Conservation (phyloP, 2,797 vertebrate species). For the Babyrousa celebensis region DNA sequence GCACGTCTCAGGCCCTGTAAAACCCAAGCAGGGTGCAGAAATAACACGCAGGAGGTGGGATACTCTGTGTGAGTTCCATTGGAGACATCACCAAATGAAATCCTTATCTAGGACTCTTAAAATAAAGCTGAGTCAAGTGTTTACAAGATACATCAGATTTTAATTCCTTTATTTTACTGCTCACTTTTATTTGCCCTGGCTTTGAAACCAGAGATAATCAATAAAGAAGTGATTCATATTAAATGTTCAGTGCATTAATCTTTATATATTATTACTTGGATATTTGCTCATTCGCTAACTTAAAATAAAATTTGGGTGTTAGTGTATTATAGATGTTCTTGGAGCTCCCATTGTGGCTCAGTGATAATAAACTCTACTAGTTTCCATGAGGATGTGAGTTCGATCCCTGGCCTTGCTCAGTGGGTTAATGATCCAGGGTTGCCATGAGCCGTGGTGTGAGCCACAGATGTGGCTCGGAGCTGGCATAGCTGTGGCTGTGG, state of each 20-base stretch:
- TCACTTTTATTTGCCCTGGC: neutral
- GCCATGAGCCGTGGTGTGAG: too few species aligned
- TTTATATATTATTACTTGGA: neutral
- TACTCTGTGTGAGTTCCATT: neutral
- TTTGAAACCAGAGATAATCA: conserved; percentile 43
- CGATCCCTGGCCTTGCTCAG: too few species aligned
- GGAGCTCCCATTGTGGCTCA: too few species aligned
- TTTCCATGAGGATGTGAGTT: too few species aligned
- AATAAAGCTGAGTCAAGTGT: neutral
- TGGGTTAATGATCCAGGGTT: too few species aligned
- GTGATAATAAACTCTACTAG: too few species aligned
- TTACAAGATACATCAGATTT: neutral
- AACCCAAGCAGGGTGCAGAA: neutral
- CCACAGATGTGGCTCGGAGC: too few species aligned
- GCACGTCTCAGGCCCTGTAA: neutral
- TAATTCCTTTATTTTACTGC: neutral
- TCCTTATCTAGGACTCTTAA: neutral
- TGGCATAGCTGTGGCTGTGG: too few species aligned
- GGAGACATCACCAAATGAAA: neutral
- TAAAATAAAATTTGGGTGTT: neutral
- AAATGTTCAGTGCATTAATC: neutral
- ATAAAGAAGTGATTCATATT: conserved; percentile 5
- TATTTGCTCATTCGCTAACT: conserved; percentile 20
- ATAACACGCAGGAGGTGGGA: neutral
- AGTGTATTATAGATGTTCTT: conserved; percentile 19